Conservation (phyloP, 2,113 vertebrate genomes). For the Aegotheles bennettii region DNA sequence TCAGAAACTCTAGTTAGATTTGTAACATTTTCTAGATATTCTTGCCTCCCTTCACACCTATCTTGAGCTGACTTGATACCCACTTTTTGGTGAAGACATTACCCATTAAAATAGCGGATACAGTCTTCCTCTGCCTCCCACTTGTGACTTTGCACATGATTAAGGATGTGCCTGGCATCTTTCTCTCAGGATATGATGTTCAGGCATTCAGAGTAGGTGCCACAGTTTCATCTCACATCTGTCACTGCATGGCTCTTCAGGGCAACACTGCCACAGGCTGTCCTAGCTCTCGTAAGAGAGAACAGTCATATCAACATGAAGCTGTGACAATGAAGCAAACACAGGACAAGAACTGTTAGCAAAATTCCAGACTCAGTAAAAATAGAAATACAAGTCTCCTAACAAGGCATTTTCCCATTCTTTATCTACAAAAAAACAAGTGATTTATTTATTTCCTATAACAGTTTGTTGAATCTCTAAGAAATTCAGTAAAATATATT, state of each 20-base stretch:
- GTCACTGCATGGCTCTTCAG: neutral
- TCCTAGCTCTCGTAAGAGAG: neutral
- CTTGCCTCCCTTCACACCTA: neutral
- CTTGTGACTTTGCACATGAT: too few species aligned
- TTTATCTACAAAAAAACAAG: neutral
- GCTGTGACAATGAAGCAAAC: neutral
- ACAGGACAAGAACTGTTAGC: neutral
- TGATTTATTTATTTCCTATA: neutral
- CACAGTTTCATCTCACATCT: neutral
- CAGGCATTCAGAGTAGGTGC: neutral
- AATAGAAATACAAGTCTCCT: neutral
- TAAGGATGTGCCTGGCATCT: neutral
- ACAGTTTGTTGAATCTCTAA: neutral
- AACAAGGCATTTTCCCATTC: neutral
- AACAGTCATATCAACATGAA: neutral
- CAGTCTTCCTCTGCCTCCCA: neutral
- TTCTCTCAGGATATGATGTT: accelerated
- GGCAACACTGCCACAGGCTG: neutral
- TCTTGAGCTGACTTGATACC: neutral
- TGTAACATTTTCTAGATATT: neutral
- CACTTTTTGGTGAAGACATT: neutral
- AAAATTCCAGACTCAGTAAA: neutral
- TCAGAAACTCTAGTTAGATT: neutral
- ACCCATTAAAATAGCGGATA: neutral
- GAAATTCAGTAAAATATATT: neutral